phyloP scores from a whole-genome alignment of 1,140 invertebrate genomes.

The Drosophila pseudoananassae region DNA sequence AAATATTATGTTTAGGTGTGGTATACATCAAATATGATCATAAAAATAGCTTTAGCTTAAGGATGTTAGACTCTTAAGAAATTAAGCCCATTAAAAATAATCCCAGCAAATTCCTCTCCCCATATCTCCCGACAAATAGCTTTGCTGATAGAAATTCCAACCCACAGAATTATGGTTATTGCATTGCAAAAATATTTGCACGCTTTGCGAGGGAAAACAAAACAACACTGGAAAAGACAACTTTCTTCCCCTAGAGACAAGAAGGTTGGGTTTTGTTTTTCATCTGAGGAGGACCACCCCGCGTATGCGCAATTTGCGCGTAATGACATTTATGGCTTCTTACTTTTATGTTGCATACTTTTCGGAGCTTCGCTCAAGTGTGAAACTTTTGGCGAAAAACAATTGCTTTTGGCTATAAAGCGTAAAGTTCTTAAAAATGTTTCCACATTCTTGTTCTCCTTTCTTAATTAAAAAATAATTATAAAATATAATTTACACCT shows the following conservation, averaged over 20 bases:
- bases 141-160: conserved; percentile 2
- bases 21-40: neutral
- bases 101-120: neutral
- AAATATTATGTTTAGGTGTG: no score
- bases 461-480: neutral
- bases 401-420: neutral
- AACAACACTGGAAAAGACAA: conserved; percentile 13
- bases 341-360: conserved; percentile 35
- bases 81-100: neutral
- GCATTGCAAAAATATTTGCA: conserved; percentile 14
- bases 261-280: conserved; percentile 7
- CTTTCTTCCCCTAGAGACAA: neutral
- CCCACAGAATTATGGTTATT: conserved; percentile 7
- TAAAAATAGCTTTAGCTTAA: neutral
- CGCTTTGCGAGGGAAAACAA: neutral
- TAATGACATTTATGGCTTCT: conserved; percentile 36
- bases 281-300: conserved; percentile 5
- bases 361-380: conserved; percentile 5
- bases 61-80: neutral
- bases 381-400: conserved; percentile 14
- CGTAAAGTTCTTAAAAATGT: neutral
- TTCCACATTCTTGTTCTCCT: neutral
- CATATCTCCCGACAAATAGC: neutral
- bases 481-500: neutral
- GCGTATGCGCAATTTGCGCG: conserved; percentile 41